Evolutionary conservation across 2,113 vertebrate species (phyloP).

Genomic region (Orthonyx spaldingii): DNA sequence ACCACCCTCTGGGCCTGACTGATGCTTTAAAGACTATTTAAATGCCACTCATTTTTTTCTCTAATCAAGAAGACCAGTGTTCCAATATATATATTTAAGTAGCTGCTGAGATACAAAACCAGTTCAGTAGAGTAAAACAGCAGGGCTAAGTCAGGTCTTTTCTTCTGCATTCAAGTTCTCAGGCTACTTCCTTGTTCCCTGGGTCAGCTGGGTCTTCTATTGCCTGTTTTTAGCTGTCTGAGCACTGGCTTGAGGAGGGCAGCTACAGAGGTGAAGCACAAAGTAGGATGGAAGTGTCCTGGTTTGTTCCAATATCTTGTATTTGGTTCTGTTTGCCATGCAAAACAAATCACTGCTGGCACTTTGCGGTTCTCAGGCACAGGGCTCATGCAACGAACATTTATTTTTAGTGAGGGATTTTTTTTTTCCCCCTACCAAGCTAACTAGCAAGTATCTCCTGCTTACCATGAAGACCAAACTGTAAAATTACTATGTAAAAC

Average conservation of each 20-base stretch:
- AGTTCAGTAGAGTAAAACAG: background rate
- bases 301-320: background rate
- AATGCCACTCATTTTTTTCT: background rate
- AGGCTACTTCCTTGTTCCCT: background rate
- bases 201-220: background rate
- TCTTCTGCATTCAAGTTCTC: background rate
- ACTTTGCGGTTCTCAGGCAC: background rate
- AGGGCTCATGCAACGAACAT: background rate
- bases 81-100: background rate
- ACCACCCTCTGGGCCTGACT: background rate
- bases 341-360: background rate
- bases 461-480: background rate
- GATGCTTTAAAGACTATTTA: background rate
- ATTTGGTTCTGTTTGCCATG: background rate
- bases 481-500: background rate
- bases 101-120: background rate
- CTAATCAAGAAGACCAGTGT: background rate
- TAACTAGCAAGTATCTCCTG: background rate
- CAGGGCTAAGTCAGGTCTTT: background rate
- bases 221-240: background rate
- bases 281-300: background rate
- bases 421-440: background rate
- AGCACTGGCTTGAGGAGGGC: background rate
- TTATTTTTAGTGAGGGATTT: accelerated
- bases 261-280: background rate